Evolutionary conservation across 2,113 vertebrate genomes (phyloP), one percentile per base, ranked within the genome.

Genomic region (Mormyrus lacerda): DNA sequence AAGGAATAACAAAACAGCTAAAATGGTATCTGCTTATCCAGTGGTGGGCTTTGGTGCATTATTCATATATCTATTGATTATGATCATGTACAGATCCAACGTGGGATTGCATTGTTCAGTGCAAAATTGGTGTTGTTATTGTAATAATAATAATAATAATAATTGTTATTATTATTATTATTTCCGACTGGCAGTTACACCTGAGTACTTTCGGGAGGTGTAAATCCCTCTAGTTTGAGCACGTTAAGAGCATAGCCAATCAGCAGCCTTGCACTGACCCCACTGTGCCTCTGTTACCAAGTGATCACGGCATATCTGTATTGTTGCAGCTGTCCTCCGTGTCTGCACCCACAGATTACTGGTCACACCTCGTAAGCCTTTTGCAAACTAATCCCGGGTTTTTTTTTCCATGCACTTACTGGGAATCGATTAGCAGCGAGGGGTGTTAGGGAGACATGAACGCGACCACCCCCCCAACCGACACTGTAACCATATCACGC

Each of bases 311-410:
- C 69, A 90, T 92, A 91, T 93, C 92, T 92, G 90, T 88, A 58
- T 89, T 65, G 79, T 86, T 91, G 89, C 89, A 91, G 91, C 91
- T 92, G 93, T 91, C 82, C 17, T 42, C 27, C 39, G 39, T 86
- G 24, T 48, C 92, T 88, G 89, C 90, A 88, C 90, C 87, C 82
- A 87, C 90, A 88, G 92, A 93, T 94, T 92, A 91, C 90, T 90
- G 92, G 92, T 93, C 92, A 91, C 92, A 93, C 91, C 89, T 94
- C 90, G 90, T 93, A 91, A 89, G 90, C 87, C 88, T 85, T 90
- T 88, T 92, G 90, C 79, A 65, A 89, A 90, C 89, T 92, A 90
- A 93, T 94, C 91, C 91, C 92, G 91, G 91, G 89, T 92, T 91
- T 65, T 24, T 53, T 24, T 61, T 87, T 73, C 92, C 91, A 88